A percentile compares a stretch with the other conserved stretches of the same genome.
Conservation (phyloP, 1,140 invertebrate species). For the Heterodera carotae region DNA sequence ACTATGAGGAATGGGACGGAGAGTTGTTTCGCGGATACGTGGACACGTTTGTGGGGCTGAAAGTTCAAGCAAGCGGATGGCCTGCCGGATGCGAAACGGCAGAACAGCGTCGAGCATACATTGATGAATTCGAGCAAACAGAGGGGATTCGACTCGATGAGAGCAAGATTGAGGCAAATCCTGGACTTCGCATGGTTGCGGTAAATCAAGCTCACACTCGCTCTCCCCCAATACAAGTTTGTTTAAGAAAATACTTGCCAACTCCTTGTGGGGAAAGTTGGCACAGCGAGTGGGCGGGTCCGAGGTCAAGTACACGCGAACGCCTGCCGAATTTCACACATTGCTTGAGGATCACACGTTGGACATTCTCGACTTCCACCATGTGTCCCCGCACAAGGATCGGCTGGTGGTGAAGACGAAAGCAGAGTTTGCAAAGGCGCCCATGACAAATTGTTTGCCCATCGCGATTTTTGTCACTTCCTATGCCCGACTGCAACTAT, state of each 20-base stretch:
- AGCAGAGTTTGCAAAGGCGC: slow-evolving; percentile 3
- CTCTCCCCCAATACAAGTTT: not conserved
- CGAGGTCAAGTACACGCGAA: not conserved
- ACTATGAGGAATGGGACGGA: slow-evolving; percentile 13
- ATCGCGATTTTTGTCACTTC: not conserved
- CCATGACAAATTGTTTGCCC: not conserved
- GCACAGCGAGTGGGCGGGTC: not conserved
- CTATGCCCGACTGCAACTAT: not conserved
- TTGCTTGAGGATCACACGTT: not conserved
- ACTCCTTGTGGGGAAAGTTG: not conserved
- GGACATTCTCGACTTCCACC: slow-evolving; percentile 2
- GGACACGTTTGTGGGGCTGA: too few species aligned
- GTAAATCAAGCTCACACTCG: too few species aligned
- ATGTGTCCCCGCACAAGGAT: not conserved
- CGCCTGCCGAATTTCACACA: not conserved
- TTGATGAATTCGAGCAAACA: not conserved
- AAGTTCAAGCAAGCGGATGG: not conserved
- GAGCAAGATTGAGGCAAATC: not conserved
- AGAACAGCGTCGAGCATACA: not conserved
- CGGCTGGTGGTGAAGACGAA: not conserved
- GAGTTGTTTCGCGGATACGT: not conserved
- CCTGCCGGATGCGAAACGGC: not conserved
- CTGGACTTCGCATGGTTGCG: not conserved
- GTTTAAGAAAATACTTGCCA: not conserved
- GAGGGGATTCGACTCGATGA: not conserved